Evolutionary conservation across 2,797 vertebrate genomes (phyloP).

Genomic region (Halcyon leucocephala): DNA sequence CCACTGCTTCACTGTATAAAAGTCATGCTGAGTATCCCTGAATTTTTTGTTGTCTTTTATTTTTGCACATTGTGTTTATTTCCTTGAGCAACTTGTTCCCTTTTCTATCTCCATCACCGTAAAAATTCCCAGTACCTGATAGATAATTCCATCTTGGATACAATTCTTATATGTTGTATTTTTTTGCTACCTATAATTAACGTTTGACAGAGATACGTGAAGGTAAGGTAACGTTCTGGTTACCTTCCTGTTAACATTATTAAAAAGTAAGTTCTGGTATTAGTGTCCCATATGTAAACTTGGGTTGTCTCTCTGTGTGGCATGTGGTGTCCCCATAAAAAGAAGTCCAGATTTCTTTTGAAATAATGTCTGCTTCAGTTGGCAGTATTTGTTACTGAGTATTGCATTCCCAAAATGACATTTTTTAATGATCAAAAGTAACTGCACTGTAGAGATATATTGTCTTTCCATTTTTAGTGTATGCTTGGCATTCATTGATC

Average conservation of each 20-base stretch:
- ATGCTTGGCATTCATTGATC: conserved; percentile 5
- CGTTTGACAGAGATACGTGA: too few species aligned
- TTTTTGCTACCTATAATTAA: background rate
- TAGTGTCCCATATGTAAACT: background rate
- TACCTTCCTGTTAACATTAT: background rate
- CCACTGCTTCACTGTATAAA: background rate
- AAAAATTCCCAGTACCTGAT: background rate
- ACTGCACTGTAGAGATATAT: conserved; percentile 9
- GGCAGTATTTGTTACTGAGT: background rate
- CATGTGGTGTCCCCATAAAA: background rate
- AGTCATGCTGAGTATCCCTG: background rate
- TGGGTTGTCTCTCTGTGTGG: background rate
- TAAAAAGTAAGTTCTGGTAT: background rate
- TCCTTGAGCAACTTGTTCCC: background rate
- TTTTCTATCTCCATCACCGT: background rate
- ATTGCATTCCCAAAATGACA: background rate
- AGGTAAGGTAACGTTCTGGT: background rate
- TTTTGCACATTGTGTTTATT: background rate
- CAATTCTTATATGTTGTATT: background rate
- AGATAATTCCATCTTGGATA: background rate
- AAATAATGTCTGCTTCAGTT: background rate
- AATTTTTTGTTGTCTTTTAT: background rate
- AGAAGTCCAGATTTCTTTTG: conserved; percentile 4
- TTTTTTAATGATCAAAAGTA: conserved; percentile 18
- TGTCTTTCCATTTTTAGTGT: conserved; percentile 31